phyloP scores from a whole-genome alignment of 2,797 vertebrate genomes.

The Falco novaeseelandiae region DNA sequence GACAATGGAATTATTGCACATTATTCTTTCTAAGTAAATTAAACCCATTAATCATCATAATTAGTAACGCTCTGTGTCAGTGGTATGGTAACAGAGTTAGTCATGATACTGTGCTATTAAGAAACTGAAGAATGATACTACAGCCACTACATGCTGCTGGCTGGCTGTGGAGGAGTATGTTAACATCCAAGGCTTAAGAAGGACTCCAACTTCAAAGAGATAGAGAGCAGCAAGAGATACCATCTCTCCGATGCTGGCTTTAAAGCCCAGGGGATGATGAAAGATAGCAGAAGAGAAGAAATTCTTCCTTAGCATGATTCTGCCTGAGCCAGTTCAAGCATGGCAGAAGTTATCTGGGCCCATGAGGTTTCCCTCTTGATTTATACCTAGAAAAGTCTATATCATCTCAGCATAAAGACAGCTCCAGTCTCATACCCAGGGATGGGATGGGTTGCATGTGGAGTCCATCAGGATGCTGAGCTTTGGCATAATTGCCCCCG shows the following conservation, averaged over 20 bases:
- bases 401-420: not conserved
- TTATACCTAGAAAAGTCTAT: not conserved
- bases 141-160: not conserved
- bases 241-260: not conserved
- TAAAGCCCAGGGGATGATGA: not conserved
- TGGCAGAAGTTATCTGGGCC: not conserved
- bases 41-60: slow-evolving; percentile 76
- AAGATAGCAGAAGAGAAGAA: not conserved
- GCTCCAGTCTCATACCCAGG: not conserved
- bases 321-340: not conserved
- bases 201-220: not conserved
- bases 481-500: not conserved
- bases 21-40: slow-evolving; percentile 71
- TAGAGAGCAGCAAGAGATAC: not conserved
- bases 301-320: not conserved
- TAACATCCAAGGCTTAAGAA: not conserved
- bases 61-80: slow-evolving; percentile 57
- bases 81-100: slow-evolving; percentile 32
- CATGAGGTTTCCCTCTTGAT: not conserved
- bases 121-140: not conserved
- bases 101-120: slow-evolving; percentile 40
- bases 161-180: not conserved
- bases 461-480: not conserved
- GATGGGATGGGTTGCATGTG: not conserved
- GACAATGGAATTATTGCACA: slow-evolving; percentile 48